These are phyloP conservation scores for Clivina fossor DNA, from an alignment of 2,888 invertebrate species.

Conservation along the genomic window DNA sequence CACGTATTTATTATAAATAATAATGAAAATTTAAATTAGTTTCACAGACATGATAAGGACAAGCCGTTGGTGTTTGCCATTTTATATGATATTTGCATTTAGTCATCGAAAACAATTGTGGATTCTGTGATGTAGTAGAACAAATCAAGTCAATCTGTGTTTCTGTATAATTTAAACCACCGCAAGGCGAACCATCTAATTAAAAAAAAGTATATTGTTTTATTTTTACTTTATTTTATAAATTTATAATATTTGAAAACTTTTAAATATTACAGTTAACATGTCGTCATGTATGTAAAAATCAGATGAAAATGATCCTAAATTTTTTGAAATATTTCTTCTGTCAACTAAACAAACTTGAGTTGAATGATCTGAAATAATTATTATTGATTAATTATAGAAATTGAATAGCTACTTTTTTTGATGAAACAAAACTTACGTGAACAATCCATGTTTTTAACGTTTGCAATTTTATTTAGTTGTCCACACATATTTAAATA, in stretches of 20 bases:
- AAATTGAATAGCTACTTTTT: no score
- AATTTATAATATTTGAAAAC: conserved; percentile 4
- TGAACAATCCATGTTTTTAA: no score
- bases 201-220: neutral
- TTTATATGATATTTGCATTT: neutral
- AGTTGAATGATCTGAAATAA: neutral
- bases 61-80: neutral
- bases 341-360: conserved; percentile 7
- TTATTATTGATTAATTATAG: no score
- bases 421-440: no score
- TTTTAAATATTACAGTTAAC: neutral
- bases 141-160: neutral
- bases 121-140: neutral
- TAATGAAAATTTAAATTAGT: neutral
- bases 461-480: no score
- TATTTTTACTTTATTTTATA: neutral
- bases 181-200: conserved; percentile 1
- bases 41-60: neutral
- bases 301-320: conserved; percentile 1
- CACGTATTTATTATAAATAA: neutral
- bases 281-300: neutral
- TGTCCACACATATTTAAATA: no score
- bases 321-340: neutral
- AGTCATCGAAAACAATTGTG: neutral
- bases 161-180: neutral